These are phyloP conservation scores for Lasioglossum marginatum DNA, from an alignment of 2,888 invertebrate species.

Conservation along the genomic window DNA sequence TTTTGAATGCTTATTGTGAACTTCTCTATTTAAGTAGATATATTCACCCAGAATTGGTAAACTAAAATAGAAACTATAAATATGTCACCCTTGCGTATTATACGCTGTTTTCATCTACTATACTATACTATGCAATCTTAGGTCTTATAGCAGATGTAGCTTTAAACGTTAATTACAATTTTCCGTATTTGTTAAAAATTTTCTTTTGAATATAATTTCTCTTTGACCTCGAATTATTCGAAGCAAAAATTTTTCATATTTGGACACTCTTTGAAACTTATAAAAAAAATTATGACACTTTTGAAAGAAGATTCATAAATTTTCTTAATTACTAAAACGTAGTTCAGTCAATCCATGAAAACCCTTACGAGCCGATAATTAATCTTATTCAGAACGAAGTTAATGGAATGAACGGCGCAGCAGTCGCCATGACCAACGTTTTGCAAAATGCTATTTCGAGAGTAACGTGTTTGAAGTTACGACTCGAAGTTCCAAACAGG, in stretches of 20 bases:
- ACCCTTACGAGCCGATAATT: neutral
- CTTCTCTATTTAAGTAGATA: no score
- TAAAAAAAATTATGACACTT: neutral
- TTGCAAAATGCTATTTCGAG: constrained; percentile 1
- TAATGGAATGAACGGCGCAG: neutral
- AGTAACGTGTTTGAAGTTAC: neutral
- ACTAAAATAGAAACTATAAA: no score
- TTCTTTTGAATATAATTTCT: no score
- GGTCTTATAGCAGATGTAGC: no score
- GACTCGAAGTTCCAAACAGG: neutral
- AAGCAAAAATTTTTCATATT: neutral
- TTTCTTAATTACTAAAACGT: neutral
- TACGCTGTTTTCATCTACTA: no score
- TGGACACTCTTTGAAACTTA: neutral
- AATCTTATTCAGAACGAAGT: neutral
- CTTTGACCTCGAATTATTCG: no score
- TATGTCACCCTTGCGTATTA: no score
- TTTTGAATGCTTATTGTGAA: neutral
- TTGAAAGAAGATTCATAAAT: neutral
- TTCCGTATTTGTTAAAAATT: no score
- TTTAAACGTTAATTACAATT: no score
- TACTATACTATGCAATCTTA: no score
- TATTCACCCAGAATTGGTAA: no score
- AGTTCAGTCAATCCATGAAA: neutral
- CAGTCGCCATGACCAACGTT: neutral